Evolutionary conservation across 1,140 invertebrate species (phyloP), one percentile per base, ranked within the genome.

Genomic region (Aricia agestis): DNA sequence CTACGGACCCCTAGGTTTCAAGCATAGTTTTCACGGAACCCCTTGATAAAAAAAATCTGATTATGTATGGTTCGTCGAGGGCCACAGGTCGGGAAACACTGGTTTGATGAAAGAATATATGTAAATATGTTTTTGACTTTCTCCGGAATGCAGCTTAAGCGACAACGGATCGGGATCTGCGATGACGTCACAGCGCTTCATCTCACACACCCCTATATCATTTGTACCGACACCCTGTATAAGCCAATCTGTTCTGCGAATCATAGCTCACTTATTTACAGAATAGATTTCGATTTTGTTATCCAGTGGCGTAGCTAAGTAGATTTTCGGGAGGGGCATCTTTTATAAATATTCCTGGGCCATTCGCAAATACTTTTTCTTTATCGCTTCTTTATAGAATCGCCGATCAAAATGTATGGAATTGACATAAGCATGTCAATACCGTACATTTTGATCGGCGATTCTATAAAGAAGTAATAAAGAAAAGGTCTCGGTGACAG

Each of bases 91-190:
- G 25, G 3, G 25, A 25, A 25, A 25, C 25, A 25, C 25, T 25
- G 25, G 25, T 25, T 25, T 25, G 1, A 25, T 25, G 15, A 59
- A 52, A 52, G 13, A 15, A 52, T 52, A 11, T 63, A 18, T 63
- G 59, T 63, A 63, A 63, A 63, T 63, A 63, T 19, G 5, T 63
- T 63, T 63, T 63, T 74, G 74, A 72, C 70, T 80, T 76, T 79
- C 83, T 82, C 79, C 77, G 89, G 87, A 88, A 90, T 90, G 89
- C 89, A 91, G 89, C 89, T 86, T 91, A 91, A 89, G 72, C 79
- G 73, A 84, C 79, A 19, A 81, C 79, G 84, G 87, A 87, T 77
- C 68, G 74, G 79, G 77, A 76, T 78, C 74, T 59, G 76, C 78
- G 78, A 80, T 74, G 74, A 75, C 82, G 77, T 71, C 72, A 79